Percentiles rank a stretch among this genome's conserved stretches.
phyloP scores from a whole-genome alignment of 2,888 invertebrate genomes.

The Mimachlamys varia region DNA sequence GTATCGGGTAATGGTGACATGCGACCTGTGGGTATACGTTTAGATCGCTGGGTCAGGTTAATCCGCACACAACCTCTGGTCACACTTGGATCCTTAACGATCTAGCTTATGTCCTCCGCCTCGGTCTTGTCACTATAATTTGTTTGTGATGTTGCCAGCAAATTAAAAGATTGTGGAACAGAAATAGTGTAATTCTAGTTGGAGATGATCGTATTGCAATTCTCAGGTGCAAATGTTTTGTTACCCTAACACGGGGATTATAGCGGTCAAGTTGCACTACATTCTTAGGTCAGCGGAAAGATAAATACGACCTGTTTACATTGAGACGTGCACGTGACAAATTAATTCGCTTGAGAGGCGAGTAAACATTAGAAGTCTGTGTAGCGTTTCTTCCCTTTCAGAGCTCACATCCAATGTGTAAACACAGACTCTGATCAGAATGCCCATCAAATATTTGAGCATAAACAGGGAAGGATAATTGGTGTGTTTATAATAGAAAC shows the following conservation, averaged over 20 bases:
- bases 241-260: background rate
- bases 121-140: background rate
- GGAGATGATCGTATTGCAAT: conserved; percentile 28
- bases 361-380: conserved; percentile 16
- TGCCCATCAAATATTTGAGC: conserved; percentile 27
- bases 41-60: background rate
- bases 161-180: background rate
- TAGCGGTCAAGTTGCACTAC: conserved; percentile 9
- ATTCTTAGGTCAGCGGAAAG: conserved; percentile 3
- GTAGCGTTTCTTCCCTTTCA: background rate
- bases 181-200: background rate
- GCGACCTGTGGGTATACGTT: background rate
- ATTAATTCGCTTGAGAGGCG: conserved; percentile 20
- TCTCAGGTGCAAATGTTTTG: conserved; percentile 24
- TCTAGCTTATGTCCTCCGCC: background rate
- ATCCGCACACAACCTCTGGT: background rate
- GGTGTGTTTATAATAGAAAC: conserved; percentile 21
- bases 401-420: background rate
- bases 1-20: background rate
- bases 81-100: background rate
- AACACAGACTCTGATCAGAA: background rate
- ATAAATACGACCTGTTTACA: conserved; percentile 8
- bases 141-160: conserved; percentile 27
- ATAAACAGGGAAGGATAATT: conserved; percentile 10
- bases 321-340: conserved; percentile 16